Base-by-base conservation (phyloP, 2,797 vertebrate species). In the Cyprinella venusta region DNA sequence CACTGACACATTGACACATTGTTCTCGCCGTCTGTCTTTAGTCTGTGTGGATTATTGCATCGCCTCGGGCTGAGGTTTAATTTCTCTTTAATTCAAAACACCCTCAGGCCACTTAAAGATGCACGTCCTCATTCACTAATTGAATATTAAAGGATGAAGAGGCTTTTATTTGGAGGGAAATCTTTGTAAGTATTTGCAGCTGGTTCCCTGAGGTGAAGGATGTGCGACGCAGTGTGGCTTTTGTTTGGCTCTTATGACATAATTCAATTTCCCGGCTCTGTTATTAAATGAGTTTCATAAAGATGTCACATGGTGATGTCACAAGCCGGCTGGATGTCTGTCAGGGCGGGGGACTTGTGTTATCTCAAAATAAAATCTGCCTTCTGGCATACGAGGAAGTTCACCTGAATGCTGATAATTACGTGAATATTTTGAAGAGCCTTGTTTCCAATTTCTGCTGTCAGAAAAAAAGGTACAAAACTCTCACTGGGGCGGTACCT, bases 201-300 rank as follows among this genome's bases (percentile, higher is more conserved):
- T 42, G 80, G 70, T 74, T 52, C 68, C 80, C 56, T 18, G 63
- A 64, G 61, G 84, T 42, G 33, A 7, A 19, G 61, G 45, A 61
- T 42, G 13, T 24, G 10, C 4, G 9, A 59, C 4, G 61, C 61
- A 30, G 2, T 48, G 65, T 30, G 12, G n/a, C 10, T 72, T 68
- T 67, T 64, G 36, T 38, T 33, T n/a, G 76, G 5, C 54, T 61
- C 26, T 19, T 65, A 42, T 79, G 45, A 40, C n/a, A 59, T 45
- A 82, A 75, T 79, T 79, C 21, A 75, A 54, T 80, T 83, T 69
- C 50, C 67, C 42, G 13, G 8, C 77, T 52, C 50, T 18, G 15
- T 76, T 75, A 80, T 70, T 86, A 76, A 69, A 83, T 59, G 26
- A 50, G 54, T 40, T 52, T 85, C 54, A 68, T 70, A 63, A 69